Base-by-base conservation (phyloP, 1,140 invertebrate genomes). In the Pygmarrhopalites habei region DNA sequence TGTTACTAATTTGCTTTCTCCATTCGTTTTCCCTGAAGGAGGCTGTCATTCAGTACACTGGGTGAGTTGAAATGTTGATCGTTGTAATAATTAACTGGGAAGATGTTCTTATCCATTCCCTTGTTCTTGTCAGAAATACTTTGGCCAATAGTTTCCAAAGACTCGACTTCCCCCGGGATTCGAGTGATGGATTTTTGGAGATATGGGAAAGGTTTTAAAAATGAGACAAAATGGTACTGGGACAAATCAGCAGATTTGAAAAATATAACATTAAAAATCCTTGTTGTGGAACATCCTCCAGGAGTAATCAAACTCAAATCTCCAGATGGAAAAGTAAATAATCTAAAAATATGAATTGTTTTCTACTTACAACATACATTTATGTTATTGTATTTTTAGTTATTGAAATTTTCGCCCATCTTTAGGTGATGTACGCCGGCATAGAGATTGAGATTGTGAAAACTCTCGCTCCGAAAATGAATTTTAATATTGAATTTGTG, bases 201-300 rank as follows among this genome's bases (percentile, higher is more conserved):
- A 21, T 39, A 67, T 25, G 63, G 60, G 14, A 58, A 44, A 39
- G 21, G 49, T 10, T 26, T 60, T 2, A 30, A 29, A 15, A 67
- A 53, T 23, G 44, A 55, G 1, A 44, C 65, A 4, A 52, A 55
- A 23, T 71, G 69, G 69, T 70, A 51, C 56, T 41, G 47, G 19
- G 62, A 67, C 41, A 65, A 66, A 52, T 63, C 66, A 0, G 52
- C 26, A 12, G 62, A 71, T 49, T 41, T 68, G 17, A 68, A 60
- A 49, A 66, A 64, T 47, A 29, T 57, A 1, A 64, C 66, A 1
- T 23, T 71, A n/a, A 41, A 51, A 46, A 58, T 68, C 60, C 58
- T 71, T 7, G 62, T 65, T 0, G 66, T 71, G 14, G 66, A 71
- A 23, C 69, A 71, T 58, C 69, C 69, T 28, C 69, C 69, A n/a